phyloP scores from a whole-genome alignment of 1,140 invertebrate species.

The Sitodiplosis mosellana region DNA sequence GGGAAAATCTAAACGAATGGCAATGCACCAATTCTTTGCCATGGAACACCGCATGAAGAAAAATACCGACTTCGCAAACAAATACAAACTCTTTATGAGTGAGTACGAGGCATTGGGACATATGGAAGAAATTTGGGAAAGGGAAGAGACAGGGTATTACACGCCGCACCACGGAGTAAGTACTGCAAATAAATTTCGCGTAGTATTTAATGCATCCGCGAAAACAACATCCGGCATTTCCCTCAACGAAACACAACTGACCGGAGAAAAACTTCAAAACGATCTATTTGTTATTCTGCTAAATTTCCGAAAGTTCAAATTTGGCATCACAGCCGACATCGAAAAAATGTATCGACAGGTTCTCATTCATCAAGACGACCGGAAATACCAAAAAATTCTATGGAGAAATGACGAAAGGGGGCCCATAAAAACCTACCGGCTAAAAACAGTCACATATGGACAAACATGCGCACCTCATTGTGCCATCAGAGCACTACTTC shows the following conservation, averaged over 20 bases:
- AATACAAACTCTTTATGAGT: constrained; percentile 17
- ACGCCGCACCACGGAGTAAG: constrained; percentile 12
- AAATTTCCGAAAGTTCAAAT: constrained; percentile 12
- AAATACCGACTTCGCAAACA: constrained; percentile 8
- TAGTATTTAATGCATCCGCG: constrained; percentile 18
- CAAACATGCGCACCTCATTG: constrained; percentile 5
- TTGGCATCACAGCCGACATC: constrained; percentile 16
- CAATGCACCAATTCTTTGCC: too few species aligned
- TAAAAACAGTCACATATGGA: constrained; percentile 9
- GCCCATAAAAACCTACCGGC: background rate
- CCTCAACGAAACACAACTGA: constrained; percentile 15
- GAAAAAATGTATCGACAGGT: constrained; percentile 17
- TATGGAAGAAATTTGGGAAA: constrained; percentile 9
- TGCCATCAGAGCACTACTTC: background rate
- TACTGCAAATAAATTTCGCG: constrained; percentile 8
- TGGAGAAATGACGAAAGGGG: constrained; percentile 8
- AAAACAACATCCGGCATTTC: constrained; percentile 10
- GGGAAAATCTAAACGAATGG: background rate
- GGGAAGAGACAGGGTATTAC: background rate
- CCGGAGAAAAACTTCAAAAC: constrained; percentile 19
- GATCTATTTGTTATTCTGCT: constrained; percentile 20
- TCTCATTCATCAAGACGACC: background rate
- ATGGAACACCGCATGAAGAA: background rate
- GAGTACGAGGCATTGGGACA: constrained; percentile 22
- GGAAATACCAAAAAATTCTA: background rate